Conservation (phyloP, 2,113 vertebrate species). For the Acrocephalus arundinaceus region DNA sequence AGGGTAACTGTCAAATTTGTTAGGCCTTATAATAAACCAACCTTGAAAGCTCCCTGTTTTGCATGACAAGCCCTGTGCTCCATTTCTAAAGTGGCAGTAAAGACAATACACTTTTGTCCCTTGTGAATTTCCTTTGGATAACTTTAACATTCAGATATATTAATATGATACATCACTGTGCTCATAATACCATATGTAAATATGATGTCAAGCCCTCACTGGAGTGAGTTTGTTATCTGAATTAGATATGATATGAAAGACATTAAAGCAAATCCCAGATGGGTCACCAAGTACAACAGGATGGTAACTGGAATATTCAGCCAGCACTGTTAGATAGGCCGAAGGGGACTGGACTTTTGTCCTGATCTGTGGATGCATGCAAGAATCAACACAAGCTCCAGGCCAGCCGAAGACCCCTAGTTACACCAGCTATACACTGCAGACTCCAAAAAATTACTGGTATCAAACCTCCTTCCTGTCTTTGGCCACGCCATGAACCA, state of each 20-base stretch:
- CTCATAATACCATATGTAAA: background rate
- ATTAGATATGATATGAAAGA: background rate
- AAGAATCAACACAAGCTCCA: background rate
- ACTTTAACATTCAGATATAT: constrained; percentile 22
- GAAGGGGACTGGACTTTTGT: background rate
- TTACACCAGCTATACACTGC: rapidly evolving
- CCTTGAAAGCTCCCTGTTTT: constrained; percentile 56
- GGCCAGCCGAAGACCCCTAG: background rate
- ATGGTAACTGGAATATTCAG: background rate
- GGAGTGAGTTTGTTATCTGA: background rate
- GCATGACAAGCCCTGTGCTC: constrained; percentile 36
- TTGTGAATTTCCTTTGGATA: constrained; percentile 47
- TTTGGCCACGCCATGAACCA: background rate
- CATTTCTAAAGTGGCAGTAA: background rate
- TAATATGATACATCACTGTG: constrained; percentile 16
- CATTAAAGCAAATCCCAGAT: background rate
- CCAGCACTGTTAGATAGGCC: background rate
- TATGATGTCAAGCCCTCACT: constrained; percentile 10
- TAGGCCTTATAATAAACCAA: constrained; percentile 53
- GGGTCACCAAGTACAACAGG: background rate
- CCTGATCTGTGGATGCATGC: background rate
- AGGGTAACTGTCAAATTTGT: constrained; percentile 62
- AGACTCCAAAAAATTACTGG: rapidly evolving
- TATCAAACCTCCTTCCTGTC: background rate
- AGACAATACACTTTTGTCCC: constrained; percentile 15